phyloP scores from a whole-genome alignment of 2,113 vertebrate genomes.

The Gallinago media region DNA sequence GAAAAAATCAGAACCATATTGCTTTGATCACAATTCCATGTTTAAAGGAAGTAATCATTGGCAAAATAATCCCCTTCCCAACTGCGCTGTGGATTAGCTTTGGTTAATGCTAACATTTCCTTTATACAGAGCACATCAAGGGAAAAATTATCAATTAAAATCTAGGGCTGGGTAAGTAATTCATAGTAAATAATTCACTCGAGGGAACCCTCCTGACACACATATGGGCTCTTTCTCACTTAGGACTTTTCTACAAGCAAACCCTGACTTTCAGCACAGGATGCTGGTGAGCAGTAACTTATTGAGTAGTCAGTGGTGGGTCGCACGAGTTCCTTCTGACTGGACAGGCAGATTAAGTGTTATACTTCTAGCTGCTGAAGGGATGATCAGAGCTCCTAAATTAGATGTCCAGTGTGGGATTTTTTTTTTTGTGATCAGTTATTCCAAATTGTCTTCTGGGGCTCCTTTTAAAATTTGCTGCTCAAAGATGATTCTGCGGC shows the following conservation, averaged over 20 bases:
- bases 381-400: not conserved
- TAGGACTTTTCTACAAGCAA: not conserved
- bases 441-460: not conserved
- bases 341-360: not conserved
- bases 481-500: not conserved
- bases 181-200: constrained; percentile 12
- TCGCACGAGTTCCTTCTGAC: not conserved
- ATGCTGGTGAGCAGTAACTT: not conserved
- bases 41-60: constrained; percentile 48
- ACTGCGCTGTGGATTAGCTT: not conserved
- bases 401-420: not conserved
- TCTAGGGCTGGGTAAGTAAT: constrained; percentile 27
- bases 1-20: constrained; percentile 27
- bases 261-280: not conserved
- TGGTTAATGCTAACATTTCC: constrained; percentile 47
- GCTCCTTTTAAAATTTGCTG: not conserved
- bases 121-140: constrained; percentile 20
- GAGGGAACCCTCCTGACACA: not conserved
- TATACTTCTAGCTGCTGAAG: not conserved
- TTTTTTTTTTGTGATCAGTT: not conserved
- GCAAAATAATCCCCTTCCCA: constrained; percentile 63
- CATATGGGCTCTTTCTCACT: not conserved
- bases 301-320: rapidly evolving
- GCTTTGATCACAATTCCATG: constrained; percentile 46
- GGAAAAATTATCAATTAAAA: constrained; percentile 50